phyloP scores from a whole-genome alignment of 2,113 vertebrate species.

The Coptodon bakossiorum region DNA sequence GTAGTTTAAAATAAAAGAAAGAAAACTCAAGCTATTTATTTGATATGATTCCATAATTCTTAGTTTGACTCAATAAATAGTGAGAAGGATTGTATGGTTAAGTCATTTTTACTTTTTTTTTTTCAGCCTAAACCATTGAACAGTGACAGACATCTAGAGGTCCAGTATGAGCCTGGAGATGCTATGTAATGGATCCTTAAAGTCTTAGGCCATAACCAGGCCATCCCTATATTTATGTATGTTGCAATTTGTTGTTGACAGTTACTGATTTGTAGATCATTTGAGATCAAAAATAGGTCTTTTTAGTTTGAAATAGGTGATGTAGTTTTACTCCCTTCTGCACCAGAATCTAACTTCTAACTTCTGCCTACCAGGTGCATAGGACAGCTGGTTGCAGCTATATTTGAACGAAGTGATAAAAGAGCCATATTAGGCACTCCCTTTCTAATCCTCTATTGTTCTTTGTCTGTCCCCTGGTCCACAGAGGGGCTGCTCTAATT shows the following conservation, averaged over 20 bases:
- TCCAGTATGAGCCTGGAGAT: neutral
- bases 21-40: neutral
- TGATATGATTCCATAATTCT: neutral
- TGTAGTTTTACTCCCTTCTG: neutral
- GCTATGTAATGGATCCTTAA: neutral
- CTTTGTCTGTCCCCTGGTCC: slow-evolving; percentile 59
- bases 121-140: neutral
- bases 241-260: neutral
- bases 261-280: neutral
- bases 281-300: neutral
- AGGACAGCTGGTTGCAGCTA: slow-evolving; percentile 29
- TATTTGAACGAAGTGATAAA: slow-evolving; percentile 58
- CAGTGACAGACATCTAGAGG: neutral
- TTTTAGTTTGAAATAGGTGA: neutral
- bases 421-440: slow-evolving; percentile 59
- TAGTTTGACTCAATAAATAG: neutral
- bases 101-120: neutral
- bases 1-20: neutral
- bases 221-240: neutral
- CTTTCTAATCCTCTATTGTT: slow-evolving; percentile 64
- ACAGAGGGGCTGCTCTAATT: slow-evolving; percentile 65
- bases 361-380: neutral
- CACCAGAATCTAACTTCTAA: neutral
- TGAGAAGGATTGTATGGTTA: neutral
- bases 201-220: neutral